Base-by-base conservation (phyloP, 2,888 invertebrate species). In the Dioctria linearis region DNA sequence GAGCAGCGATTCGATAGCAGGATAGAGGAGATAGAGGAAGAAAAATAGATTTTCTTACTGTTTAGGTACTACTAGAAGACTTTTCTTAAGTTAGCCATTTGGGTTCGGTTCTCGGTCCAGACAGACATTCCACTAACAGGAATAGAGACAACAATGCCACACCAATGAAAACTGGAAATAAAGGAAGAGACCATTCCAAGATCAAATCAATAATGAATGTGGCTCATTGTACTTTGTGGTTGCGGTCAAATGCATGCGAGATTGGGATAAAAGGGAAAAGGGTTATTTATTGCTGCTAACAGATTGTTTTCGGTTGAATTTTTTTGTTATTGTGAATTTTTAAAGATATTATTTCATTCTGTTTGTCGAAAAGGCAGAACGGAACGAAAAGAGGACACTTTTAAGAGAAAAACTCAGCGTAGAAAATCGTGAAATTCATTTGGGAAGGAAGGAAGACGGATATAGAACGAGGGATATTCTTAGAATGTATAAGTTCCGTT, bases 151-250 rank as follows among this genome's bases (percentile, higher is more conserved):
- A 69, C 51, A 69, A 49, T 51, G 43, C 9, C n/a, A 61, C 37
- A 69, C 54, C 42, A n/a, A 25, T 5, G 8, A 25, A 46, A 39
- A 39, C 40, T 40, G 8, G 39, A 43, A 51, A 69, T 4, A 54
- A 11, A n/a, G 54, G 13, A 39, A n/a, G 51, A 51, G 69, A 39
- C 42, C 49, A 69, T 43, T 69, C 51, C n/a, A 69, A 67, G 69
- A 69, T 69, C 69, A 69, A 69, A 69, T 69, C 69, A 69, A 69
- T 69, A 69, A 69, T 69, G 54, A 69, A 69, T 69, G 69, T 69
- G 69, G 51, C 69, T 69, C 69, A 69, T 69, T 51, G 69, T 69
- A 51, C 25, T 25, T 46, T 49, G 51, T 39, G 69, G 40, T 51
- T 69, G 69, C 43, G 69, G 69, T 69, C 69, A 69, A 69, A 69